phyloP scores from a whole-genome alignment of 1,140 invertebrate species.

The Ceratoteleas bidentatus region DNA sequence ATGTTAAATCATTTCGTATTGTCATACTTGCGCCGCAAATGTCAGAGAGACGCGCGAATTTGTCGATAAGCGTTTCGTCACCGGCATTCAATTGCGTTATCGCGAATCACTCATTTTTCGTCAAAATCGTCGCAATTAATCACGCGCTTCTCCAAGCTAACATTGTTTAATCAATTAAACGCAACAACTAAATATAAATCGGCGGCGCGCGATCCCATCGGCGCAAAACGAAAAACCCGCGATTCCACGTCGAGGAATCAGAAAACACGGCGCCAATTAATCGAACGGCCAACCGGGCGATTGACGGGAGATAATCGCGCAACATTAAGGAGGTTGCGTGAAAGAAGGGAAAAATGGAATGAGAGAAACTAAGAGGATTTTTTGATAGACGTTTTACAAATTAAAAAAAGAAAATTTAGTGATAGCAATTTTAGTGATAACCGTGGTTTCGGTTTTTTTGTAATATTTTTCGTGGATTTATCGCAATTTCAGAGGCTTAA shows the following conservation, averaged over 20 bases:
- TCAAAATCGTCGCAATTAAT: background rate
- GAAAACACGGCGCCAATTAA: constrained; percentile 9
- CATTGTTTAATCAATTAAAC: background rate
- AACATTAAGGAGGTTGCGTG: background rate
- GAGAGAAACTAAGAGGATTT: too few species aligned
- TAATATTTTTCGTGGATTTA: too few species aligned
- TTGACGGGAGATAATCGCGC: constrained; percentile 17
- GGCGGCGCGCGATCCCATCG: too few species aligned
- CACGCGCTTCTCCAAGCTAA: background rate
- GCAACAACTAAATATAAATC: too few species aligned
- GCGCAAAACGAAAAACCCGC: too few species aligned
- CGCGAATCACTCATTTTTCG: background rate
- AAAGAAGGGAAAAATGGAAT: too few species aligned
- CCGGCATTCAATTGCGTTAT: constrained; percentile 3
- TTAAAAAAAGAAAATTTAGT: too few species aligned
- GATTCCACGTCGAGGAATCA: background rate
- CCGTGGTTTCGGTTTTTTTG: too few species aligned
- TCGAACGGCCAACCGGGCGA: background rate
- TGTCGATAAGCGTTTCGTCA: constrained; percentile 16
- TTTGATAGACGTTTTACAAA: too few species aligned
- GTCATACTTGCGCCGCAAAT: constrained; percentile 29
- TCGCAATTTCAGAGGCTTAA: too few species aligned
- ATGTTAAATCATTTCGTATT: constrained; percentile 29
- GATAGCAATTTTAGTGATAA: too few species aligned
- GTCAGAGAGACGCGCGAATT: constrained; percentile 23